These are phyloP conservation scores for Polypedilum pembai DNA, from an alignment of 1,140 invertebrate species.

Conservation along the genomic window DNA sequence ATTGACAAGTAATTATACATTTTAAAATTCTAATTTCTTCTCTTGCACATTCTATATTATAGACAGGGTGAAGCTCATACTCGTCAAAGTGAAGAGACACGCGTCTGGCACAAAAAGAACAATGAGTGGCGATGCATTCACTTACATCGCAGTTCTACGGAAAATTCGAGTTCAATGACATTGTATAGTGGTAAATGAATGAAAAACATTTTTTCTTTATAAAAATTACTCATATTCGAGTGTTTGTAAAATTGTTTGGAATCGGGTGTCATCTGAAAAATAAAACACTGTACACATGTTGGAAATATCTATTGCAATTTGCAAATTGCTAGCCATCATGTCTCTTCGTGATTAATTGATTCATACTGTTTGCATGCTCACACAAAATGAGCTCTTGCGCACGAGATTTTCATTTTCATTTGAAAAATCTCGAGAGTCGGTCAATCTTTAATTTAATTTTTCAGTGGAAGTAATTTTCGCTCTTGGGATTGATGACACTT, in stretches of 20 bases:
- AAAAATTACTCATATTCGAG: neutral
- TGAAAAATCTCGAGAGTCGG: too few relatives aligned
- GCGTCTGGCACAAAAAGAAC: constrained; percentile 90
- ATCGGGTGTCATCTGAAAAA: neutral
- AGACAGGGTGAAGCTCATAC: constrained; percentile 73
- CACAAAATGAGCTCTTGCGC: neutral
- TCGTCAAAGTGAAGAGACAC: constrained; percentile 83
- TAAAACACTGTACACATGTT: neutral
- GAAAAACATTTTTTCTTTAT: neutral
- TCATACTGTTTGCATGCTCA: neutral
- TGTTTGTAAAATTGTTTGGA: neutral
- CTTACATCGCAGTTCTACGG: constrained; percentile 60
- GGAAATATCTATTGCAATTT: neutral
- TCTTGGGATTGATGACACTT: too few relatives aligned
- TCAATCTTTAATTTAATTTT: too few relatives aligned
- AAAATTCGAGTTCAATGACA: neutral
- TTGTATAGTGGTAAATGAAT: neutral
- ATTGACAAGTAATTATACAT: constrained; percentile 64
- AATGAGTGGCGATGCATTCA: constrained; percentile 93
- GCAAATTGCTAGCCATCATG: neutral
- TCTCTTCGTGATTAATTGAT: neutral
- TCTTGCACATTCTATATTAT: neutral
- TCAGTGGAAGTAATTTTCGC: too few relatives aligned
- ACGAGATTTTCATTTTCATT: too few relatives aligned
- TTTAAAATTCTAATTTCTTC: neutral